Conservation (phyloP, 1,140 invertebrate genomes). For the Grapholita molesta region DNA sequence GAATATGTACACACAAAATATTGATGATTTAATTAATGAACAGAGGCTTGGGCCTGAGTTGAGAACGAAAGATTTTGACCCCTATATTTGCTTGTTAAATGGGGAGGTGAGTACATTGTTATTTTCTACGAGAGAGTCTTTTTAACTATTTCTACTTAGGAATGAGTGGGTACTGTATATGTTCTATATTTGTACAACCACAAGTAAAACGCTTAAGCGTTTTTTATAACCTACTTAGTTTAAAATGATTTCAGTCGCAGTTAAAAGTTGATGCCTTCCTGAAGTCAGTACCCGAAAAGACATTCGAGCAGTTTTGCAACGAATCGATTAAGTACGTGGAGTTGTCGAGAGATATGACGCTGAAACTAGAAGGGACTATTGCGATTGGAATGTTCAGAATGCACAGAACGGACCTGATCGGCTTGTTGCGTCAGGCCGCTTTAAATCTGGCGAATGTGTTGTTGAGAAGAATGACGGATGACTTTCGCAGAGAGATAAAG, state of each 20-base stretch:
- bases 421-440: constrained; percentile 83
- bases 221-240: background rate
- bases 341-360: constrained; percentile 81
- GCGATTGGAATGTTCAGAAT: constrained; percentile 92
- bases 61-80: constrained; percentile 87
- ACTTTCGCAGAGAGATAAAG: constrained; percentile 89
- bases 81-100: constrained; percentile 89
- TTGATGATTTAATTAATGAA: constrained; percentile 82
- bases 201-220: background rate
- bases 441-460: constrained; percentile 84
- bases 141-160: too few relatives aligned
- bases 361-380: constrained; percentile 82
- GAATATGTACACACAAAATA: constrained; percentile 76
- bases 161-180: too few relatives aligned
- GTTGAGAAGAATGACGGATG: constrained; percentile 84
- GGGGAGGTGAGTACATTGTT: constrained; percentile 78
- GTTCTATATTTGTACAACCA: background rate
- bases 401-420: constrained; percentile 88
- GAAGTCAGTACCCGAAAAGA: constrained; percentile 78
- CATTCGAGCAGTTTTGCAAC: constrained; percentile 83
- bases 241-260: constrained; percentile 62
- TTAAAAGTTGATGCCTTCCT: constrained; percentile 84
- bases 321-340: constrained; percentile 83
- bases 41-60: constrained; percentile 85
- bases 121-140: too few relatives aligned